These are phyloP conservation scores for Desoria tigrina DNA, from an alignment of 2,888 invertebrate genomes.

Conservation along the genomic window DNA sequence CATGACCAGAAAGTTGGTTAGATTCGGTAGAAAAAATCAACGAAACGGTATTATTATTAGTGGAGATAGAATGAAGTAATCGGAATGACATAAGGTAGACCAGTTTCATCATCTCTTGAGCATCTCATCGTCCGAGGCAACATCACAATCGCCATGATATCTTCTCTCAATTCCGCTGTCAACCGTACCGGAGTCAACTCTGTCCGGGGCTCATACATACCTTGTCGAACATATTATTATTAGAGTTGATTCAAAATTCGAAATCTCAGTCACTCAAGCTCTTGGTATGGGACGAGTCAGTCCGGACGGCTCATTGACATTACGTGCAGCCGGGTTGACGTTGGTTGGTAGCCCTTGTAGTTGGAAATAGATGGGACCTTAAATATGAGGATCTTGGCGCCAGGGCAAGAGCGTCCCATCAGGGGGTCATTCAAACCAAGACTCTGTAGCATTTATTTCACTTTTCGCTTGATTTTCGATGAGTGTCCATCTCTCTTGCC, in stretches of 20 bases:
- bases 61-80: not conserved
- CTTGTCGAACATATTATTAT: not conserved
- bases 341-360: not conserved
- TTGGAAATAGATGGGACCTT: slow-evolving; percentile 18
- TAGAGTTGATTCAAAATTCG: slow-evolving; percentile 8
- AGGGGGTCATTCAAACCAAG: slow-evolving; percentile 50
- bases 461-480: slow-evolving; percentile 39
- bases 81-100: slow-evolving; percentile 4
- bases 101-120: slow-evolving; percentile 2
- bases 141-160: not conserved
- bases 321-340: not conserved
- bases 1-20: too few species aligned
- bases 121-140: not conserved
- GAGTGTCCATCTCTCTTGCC: slow-evolving; percentile 45
- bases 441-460: slow-evolving; percentile 27
- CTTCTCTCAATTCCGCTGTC: not conserved
- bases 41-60: too few species aligned
- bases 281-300: too few species aligned
- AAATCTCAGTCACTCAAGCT: not conserved
- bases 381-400: slow-evolving; percentile 51
- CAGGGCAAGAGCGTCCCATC: slow-evolving; percentile 53
- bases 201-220: not conserved
- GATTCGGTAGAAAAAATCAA: too few species aligned
- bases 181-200: not conserved
- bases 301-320: not conserved